Base-by-base conservation (phyloP, 2,888 invertebrate species). In the Patella caerulea region DNA sequence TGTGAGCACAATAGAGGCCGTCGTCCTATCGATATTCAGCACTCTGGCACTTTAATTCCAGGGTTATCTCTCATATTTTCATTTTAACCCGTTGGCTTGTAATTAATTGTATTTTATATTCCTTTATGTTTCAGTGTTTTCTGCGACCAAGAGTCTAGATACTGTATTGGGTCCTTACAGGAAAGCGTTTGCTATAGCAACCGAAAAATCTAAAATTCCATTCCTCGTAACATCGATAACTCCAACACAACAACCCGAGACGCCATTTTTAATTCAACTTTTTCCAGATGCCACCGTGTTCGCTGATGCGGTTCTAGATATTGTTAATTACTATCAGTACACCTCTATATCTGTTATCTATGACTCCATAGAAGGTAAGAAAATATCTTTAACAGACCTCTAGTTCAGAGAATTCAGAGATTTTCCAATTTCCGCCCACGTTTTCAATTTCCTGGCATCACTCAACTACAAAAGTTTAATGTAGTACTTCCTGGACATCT, bases 91-190 rank as follows among this genome's bases (percentile, higher is more conserved):
- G 7, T 45, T 45, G 0, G 45, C 45, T 9, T 45, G 45, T 45
- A 45, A 45, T 45, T 45, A 45, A 45, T 45, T 45, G 7, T 45
- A 9, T 45, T 45, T 9, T 45, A 1, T 45, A 45, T 45, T 45
- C 9, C 45, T 45, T 45, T 45, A 45, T 45, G 9, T 45, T 45
- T 45, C 29, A 69, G 45, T 52, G 56, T 45, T 45, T 45, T 45
- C 45, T 45, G 45, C 9, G 19, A 24, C n/a, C 0, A n/a, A 71
- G 7, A 83, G 83, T 55, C 81, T 88, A 4, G 81, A 84, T 19
- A 87, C 87, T 3, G 77, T 90, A 24, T 85, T 90, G 15, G 90
- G 89, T 11, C 85, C 86, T 3, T 90, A 86, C 80, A 84, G 83
- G 71, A 82, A 85, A 76, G 76, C 86, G 17, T 83, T 86, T 52